Evolutionary conservation across 2,797 vertebrate species (phyloP), one percentile per base, ranked within the genome.

Genomic region (Sorex maritimensis): DNA sequence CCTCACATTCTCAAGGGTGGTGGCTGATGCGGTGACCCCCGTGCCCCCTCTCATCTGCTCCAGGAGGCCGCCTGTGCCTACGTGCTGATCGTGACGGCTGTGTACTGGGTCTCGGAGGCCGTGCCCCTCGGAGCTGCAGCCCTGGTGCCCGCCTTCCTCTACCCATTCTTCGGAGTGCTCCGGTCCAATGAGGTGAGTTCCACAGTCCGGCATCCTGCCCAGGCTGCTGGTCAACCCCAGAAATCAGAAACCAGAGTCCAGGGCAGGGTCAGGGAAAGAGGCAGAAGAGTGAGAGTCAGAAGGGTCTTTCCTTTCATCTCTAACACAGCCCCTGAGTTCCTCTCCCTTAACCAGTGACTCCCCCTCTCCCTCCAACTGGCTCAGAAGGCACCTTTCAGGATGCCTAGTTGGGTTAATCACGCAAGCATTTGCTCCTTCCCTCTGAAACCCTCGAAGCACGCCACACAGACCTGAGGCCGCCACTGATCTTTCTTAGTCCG

Each of bases 51-150:
- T 69, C 93, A 12, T 84, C 49, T 58, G 89, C 96, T 89, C 55
- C 97, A 99, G 99, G 99, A 99, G 96, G 99, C 99, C 0, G 98
- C 99, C 0, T 99, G 99, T 80, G 99, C 99, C 0, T 99, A 99
- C 0, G 99, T 99, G 97, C 96, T 99, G 96, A 98, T 99, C 0
- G 99, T 99, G 96, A 99, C 99, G 0, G 99, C 99, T 0, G 98
- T 99, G 41, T 99, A 99, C 97, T 99, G 99, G 99, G 99, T 99
- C 75, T 99, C 99, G 0, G 99, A 99, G 98, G 99, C 99, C 0
- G 99, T 99, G 75, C 99, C 99, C 0, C 98, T 99, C 2, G 99
- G 99, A 61, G 99, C 99, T 24, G 99, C 99, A 23, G 99, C 99
- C 15, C 97, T 99, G 88, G 99, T 99, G 26, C 99, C 99, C 0